These are phyloP conservation scores for Venusia cambrica DNA, from an alignment of 2,888 invertebrate genomes.

Conservation along the genomic window DNA sequence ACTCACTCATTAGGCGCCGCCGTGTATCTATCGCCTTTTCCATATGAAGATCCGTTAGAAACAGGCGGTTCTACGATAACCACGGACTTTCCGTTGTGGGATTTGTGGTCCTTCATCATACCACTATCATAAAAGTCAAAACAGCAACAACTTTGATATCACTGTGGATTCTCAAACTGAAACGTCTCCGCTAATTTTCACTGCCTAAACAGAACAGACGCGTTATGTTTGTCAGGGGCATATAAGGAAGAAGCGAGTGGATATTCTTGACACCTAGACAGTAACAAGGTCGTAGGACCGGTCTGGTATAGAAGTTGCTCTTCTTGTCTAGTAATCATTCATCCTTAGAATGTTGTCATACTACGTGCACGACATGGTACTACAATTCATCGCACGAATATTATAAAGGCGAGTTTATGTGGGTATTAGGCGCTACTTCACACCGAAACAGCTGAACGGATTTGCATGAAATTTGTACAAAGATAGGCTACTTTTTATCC, in stretches of 20 bases:
- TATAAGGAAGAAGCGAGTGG: conserved; percentile 59
- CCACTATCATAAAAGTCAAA: conserved; percentile 33
- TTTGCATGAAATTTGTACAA: too few relatives aligned
- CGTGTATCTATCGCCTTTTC: conserved; percentile 70
- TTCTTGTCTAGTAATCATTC: conserved; percentile 1
- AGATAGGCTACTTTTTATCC: too few relatives aligned
- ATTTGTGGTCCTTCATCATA: conserved; percentile 55
- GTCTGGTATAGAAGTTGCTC: conserved; percentile 22
- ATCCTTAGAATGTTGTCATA: too few relatives aligned
- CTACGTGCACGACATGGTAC: too few relatives aligned
- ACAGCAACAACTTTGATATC: conserved; percentile 8
- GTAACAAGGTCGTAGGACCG: conserved; percentile 62
- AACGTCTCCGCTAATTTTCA: conserved; percentile 8
- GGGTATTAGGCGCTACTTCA: too few relatives aligned
- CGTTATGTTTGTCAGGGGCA: conserved; percentile 39
- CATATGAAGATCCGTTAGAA: conserved; percentile 62
- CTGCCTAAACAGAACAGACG: conserved; percentile 24
- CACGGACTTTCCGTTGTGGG: conserved; percentile 52
- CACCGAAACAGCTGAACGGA: too few relatives aligned
- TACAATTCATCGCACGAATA: too few relatives aligned
- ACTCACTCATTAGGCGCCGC: conserved; percentile 77
- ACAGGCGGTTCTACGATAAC: conserved; percentile 33
- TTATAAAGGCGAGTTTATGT: too few relatives aligned
- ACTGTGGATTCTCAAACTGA: conserved; percentile 13
- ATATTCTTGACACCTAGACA: conserved; percentile 75